These are phyloP conservation scores for Jaculus jaculus DNA, from an alignment of 2,113 vertebrate genomes.

Conservation along the genomic window DNA sequence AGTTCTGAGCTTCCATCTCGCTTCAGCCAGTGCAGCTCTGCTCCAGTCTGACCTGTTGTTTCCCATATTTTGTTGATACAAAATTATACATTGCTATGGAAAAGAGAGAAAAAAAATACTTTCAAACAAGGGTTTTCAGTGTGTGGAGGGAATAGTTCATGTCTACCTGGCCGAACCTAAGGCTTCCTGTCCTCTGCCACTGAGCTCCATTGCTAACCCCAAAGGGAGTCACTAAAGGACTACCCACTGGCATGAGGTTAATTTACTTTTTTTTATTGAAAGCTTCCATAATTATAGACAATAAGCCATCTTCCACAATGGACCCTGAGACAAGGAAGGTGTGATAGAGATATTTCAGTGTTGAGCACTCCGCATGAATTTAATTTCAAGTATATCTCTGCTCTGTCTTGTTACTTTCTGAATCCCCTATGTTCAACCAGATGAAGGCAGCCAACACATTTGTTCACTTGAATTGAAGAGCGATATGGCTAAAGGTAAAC, in stretches of 20 bases:
- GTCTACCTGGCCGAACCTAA: background rate
- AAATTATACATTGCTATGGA: background rate
- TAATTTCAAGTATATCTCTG: background rate
- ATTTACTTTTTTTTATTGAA: background rate
- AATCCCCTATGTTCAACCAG: background rate
- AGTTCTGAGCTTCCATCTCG: background rate
- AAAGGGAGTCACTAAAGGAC: background rate
- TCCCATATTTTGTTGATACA: background rate
- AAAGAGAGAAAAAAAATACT: background rate
- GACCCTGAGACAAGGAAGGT: no score
- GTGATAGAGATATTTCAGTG: no score
- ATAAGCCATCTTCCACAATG: no score
- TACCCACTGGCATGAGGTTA: background rate
- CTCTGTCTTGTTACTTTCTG: background rate
- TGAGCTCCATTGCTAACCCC: background rate
- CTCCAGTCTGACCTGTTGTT: background rate
- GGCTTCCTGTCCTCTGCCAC: background rate
- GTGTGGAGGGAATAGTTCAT: no score
- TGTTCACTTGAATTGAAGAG: background rate
- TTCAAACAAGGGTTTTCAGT: background rate
- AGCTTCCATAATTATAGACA: no score
- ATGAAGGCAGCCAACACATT: slow-evolving; percentile 1
- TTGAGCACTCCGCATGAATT: background rate
- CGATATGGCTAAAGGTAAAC: background rate
- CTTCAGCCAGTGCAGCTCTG: background rate